phyloP scores from a whole-genome alignment of 2,797 vertebrate species.

The Sarcoramphus papa region DNA sequence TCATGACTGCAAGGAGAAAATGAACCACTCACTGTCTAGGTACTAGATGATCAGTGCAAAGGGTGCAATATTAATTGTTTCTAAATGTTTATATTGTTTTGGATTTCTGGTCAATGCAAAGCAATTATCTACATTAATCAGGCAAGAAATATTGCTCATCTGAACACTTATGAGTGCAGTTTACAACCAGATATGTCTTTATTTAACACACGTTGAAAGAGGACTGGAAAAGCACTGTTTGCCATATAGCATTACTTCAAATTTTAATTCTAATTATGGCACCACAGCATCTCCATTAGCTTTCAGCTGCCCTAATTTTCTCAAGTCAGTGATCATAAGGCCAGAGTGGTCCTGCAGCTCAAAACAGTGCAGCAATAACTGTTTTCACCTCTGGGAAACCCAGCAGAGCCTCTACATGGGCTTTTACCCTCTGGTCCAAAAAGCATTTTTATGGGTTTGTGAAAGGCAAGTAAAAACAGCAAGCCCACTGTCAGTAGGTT shows the following conservation, averaged over 20 bases:
- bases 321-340: background rate
- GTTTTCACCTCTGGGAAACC: background rate
- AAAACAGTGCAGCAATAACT: background rate
- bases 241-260: background rate
- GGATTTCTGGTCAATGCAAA: conserved; percentile 76
- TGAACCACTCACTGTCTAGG: background rate
- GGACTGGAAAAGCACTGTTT: background rate
- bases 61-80: background rate
- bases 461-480: background rate
- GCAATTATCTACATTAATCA: conserved; percentile 55
- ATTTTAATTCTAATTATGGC: background rate
- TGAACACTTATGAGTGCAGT: conserved; percentile 66
- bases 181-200: conserved; percentile 68
- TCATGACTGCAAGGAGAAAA: background rate
- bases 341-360: background rate
- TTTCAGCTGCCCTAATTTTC: conserved; percentile 8
- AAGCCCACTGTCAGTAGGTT: background rate
- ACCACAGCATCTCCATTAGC: background rate
- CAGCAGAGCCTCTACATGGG: background rate
- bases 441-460: background rate
- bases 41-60: background rate
- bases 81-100: conserved; percentile 28
- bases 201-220: background rate
- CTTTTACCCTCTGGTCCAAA: background rate
- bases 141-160: conserved; percentile 49